A percentile compares a stretch with the other conserved stretches of the same genome.
These are phyloP conservation scores for Orthonevra nobilis DNA, from an alignment of 2,888 invertebrate genomes.

Conservation along the genomic window DNA sequence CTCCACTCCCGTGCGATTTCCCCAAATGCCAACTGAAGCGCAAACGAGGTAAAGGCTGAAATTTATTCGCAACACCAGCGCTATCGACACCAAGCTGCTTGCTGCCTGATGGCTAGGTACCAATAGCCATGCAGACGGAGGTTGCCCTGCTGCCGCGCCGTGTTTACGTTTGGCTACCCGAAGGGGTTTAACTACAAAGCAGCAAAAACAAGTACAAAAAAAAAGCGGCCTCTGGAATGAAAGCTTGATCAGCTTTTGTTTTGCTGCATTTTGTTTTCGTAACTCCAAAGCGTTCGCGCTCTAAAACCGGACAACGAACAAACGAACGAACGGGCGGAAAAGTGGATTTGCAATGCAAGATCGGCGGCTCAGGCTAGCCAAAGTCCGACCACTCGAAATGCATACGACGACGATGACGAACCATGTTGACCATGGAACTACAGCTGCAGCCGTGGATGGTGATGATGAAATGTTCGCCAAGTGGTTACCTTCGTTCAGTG, in stretches of 20 bases:
- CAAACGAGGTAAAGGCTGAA: slow-evolving; percentile 64
- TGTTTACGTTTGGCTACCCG: slow-evolving; percentile 4
- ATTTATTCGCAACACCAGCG: slow-evolving; percentile 18
- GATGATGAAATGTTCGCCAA: slow-evolving; percentile 68
- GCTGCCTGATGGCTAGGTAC: too few species aligned
- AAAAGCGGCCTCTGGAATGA: slow-evolving; percentile 45
- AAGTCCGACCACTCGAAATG: slow-evolving; percentile 52
- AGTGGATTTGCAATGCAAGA: slow-evolving; percentile 62
- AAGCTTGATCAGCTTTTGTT: slow-evolving; percentile 46
- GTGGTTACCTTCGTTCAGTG: slow-evolving; percentile 52
- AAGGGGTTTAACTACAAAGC: slow-evolving; percentile 12
- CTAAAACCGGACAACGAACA: slow-evolving; percentile 59
- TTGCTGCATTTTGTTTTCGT: slow-evolving; percentile 21
- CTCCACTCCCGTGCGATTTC: slow-evolving; percentile 16
- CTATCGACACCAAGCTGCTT: slow-evolving; percentile 12
- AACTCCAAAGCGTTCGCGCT: slow-evolving; percentile 55
- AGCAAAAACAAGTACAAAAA: background rate
- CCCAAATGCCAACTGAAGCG: slow-evolving; percentile 52
- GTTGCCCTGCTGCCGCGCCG: slow-evolving; percentile 1
- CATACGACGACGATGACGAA: slow-evolving; percentile 19
- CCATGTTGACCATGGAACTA: slow-evolving; percentile 31
- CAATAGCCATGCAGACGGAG: slow-evolving; percentile 24
- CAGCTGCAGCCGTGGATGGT: slow-evolving; percentile 39
- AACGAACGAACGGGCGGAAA: too few species aligned
- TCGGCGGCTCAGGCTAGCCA: slow-evolving; percentile 44